Percentiles rank a stretch among this genome's conserved stretches.
Evolutionary conservation across 2,113 vertebrate genomes (phyloP).

Genomic region (Halcyon senegalensis): DNA sequence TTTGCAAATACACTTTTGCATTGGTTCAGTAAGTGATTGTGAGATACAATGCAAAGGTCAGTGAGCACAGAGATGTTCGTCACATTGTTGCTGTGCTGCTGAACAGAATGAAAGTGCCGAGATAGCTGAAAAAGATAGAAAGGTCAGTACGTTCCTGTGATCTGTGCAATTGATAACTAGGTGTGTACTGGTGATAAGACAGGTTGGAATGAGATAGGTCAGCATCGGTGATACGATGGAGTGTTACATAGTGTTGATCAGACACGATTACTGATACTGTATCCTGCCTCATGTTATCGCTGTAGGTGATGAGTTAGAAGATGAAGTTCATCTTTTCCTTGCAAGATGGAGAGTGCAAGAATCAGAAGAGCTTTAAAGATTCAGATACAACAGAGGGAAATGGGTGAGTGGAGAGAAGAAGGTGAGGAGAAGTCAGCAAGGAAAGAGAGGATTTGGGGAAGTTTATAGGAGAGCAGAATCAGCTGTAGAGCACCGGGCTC

Average conservation of each 20-base stretch:
- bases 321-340: not conserved
- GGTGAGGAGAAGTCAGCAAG: not conserved
- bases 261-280: not conserved
- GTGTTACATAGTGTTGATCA: not conserved
- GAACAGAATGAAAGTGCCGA: not conserved
- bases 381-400: not conserved
- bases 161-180: not conserved
- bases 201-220: not conserved
- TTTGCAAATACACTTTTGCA: not conserved
- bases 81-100: not conserved
- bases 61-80: not conserved
- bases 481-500: not conserved
- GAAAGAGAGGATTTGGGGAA: not conserved
- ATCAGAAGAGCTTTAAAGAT: not conserved
- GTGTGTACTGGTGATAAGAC: not conserved
- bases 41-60: not conserved
- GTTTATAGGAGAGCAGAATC: not conserved
- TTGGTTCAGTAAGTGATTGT: not conserved
- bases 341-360: not conserved
- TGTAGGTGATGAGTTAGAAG: not conserved
- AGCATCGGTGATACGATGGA: not conserved
- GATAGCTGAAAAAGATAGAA: not conserved
- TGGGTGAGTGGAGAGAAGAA: not conserved
- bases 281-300: accelerated
- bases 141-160: not conserved